A percentile compares a stretch with the other conserved stretches of the same genome.
phyloP scores from a whole-genome alignment of 2,797 vertebrate species.

The Champsocephalus esox region DNA sequence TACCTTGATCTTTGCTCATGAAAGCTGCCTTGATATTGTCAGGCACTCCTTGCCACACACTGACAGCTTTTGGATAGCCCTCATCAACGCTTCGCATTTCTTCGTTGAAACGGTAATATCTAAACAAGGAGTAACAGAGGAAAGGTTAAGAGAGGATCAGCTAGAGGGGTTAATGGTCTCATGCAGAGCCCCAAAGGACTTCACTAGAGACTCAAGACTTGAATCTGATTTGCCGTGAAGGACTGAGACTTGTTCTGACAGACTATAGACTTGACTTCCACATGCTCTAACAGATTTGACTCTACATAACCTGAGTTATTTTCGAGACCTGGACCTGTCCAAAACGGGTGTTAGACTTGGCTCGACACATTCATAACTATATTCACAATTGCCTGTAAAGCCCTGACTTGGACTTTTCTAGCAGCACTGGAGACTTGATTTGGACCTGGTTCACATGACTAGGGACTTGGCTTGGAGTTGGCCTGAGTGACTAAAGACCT shows the following conservation, averaged over 20 bases:
- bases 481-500: neutral
- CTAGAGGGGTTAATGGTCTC: neutral
- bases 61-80: constrained; percentile 90
- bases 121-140: constrained; percentile 50
- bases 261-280: neutral
- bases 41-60: constrained; percentile 91
- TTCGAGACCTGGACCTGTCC: neutral
- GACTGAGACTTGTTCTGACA: neutral
- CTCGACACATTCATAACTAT: neutral
- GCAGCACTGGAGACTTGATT: neutral
- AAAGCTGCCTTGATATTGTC: constrained; percentile 91
- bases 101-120: constrained; percentile 94
- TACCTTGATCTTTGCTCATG: constrained; percentile 94
- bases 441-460: neutral
- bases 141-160: neutral
- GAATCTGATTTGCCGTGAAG: too few relatives aligned
- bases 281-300: neutral
- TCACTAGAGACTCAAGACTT: neutral
- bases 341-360: neutral
- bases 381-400: neutral
- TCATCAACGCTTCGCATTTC: constrained; percentile 84
- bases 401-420: neutral
- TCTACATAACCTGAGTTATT: neutral
- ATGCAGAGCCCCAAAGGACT: neutral
- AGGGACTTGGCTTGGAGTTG: neutral